Base-by-base conservation (phyloP, 1,140 invertebrate genomes). In the Mesaphorura yosii region DNA sequence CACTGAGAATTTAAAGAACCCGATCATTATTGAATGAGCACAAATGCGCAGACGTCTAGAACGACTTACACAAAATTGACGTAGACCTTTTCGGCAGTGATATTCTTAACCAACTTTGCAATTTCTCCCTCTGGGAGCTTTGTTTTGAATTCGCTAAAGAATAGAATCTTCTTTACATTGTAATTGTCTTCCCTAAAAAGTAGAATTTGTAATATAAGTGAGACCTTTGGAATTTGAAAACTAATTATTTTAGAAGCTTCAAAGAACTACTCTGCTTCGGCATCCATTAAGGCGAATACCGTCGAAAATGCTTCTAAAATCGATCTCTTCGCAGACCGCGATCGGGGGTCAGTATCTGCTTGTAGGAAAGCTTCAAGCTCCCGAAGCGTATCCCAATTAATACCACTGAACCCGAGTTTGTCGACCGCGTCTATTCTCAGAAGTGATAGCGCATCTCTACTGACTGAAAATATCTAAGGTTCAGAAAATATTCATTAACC, bases 381-480 rank as follows among this genome's bases (percentile, higher is more conserved):
- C 46, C 2, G 7, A 15, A 53, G 34, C 23, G 29, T n/a, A 23
- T 49, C 31, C 51, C 45, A 53, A n/a, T 22, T 17, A 3, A 29
- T 28, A 28, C 20, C 15, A 27, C 15, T 40, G 51, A 58, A 53
- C n/a, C 23, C 14, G 17, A 38, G 39, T 7, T 28, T n/a, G 6
- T 26, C 14, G 3, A 25, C 39, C 15, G 20, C 3, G 27, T 55
- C 57, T 15, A 31, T 26, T 27, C 56, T 48, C 19, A 27, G 28
- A 2, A 53, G 25, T 4, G 44, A 47, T 19, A 58, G 26, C 14
- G 53, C 2, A 42, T 58, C 56, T 0, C 1, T 6, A 29, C 47
- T 53, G 39, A 42, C 50, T 28, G 56, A 53, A 46, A 58, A 58
- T 23, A 58, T 53, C 56, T 58, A 39, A 7, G 46, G 6, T 34